Evolutionary conservation across 2,888 invertebrate species (phyloP).

Genomic region (Phasia obesa): DNA sequence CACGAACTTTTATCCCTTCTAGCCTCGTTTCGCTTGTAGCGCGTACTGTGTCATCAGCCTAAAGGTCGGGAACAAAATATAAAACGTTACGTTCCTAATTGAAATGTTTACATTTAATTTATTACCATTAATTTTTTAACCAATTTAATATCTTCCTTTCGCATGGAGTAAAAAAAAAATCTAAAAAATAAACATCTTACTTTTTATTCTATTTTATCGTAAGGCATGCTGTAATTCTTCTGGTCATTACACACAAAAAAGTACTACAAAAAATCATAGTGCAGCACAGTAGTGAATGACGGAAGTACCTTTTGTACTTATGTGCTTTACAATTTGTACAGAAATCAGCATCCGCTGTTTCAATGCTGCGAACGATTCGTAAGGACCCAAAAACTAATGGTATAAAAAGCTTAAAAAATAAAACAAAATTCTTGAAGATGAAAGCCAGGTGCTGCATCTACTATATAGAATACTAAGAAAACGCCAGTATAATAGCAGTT

Average conservation of each 20-base stretch:
- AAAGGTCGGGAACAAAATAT: too few relatives aligned
- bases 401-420: conserved; percentile 16
- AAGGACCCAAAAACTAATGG: conserved; percentile 26
- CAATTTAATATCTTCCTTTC: conserved; percentile 54
- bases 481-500: conserved; percentile 10
- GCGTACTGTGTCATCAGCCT: too few relatives aligned
- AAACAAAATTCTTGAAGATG: conserved; percentile 38
- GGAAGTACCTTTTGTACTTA: too few relatives aligned
- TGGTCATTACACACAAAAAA: conserved; percentile 64
- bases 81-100: too few relatives aligned
- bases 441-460: conserved; percentile 55
- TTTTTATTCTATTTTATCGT: conserved; percentile 25
- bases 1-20: too few relatives aligned
- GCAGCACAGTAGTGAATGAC: not conserved
- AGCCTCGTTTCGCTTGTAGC: too few relatives aligned
- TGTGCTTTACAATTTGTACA: conserved; percentile 58
- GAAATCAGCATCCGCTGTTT: conserved; percentile 65
- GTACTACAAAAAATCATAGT: conserved; percentile 21
- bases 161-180: conserved; percentile 25
- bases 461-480: conserved; percentile 2
- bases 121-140: conserved; percentile 57
- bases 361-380: conserved; percentile 34
- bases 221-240: conserved; percentile 57
- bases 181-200: conserved; percentile 26
- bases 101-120: conserved; percentile 15